Percentiles rank a stretch among this genome's conserved stretches.
Evolutionary conservation across 1,140 invertebrate genomes (phyloP).

Genomic region (Lordiphosa collinella): DNA sequence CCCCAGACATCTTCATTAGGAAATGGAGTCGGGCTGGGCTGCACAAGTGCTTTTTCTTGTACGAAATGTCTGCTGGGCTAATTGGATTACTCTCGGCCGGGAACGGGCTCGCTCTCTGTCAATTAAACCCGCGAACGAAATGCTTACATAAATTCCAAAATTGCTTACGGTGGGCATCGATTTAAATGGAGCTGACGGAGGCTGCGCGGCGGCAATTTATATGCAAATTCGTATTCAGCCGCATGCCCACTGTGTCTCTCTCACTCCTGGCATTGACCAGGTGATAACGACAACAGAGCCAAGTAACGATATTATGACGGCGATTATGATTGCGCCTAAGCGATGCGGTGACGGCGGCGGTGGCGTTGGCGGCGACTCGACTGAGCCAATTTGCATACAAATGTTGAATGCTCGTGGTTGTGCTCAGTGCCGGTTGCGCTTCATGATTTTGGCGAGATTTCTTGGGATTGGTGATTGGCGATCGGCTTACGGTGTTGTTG

Average conservation of each 20-base stretch:
- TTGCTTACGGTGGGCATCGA: conserved; percentile 75
- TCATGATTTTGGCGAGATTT: conserved; percentile 65
- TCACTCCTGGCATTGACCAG: background rate
- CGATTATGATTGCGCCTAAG: conserved; percentile 69
- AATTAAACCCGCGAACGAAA: conserved; percentile 75
- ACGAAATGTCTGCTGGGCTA: conserved; percentile 69
- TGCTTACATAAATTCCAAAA: conserved; percentile 76
- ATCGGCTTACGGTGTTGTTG: background rate
- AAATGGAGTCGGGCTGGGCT: conserved; percentile 20
- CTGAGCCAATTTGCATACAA: conserved; percentile 69
- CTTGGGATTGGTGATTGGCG: conserved; percentile 36
- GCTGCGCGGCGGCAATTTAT: conserved; percentile 50
- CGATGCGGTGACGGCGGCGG: conserved; percentile 23
- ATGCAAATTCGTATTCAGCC: conserved; percentile 67
- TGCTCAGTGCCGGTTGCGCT: conserved; percentile 64
- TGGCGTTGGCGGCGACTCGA: conserved; percentile 22
- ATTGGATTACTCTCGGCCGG: conserved; percentile 56
- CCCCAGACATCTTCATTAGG: conserved; percentile 70
- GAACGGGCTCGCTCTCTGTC: conserved; percentile 38
- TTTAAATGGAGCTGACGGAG: conserved; percentile 59
- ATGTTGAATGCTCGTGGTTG: conserved; percentile 69
- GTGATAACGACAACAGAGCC: conserved; percentile 43
- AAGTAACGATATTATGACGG: conserved; percentile 67
- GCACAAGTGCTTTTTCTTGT: conserved; percentile 77
- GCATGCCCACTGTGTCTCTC: conserved; percentile 22